Evolutionary conservation across 1,140 invertebrate genomes (phyloP).

Genomic region (Eriocheir sinensis): DNA sequence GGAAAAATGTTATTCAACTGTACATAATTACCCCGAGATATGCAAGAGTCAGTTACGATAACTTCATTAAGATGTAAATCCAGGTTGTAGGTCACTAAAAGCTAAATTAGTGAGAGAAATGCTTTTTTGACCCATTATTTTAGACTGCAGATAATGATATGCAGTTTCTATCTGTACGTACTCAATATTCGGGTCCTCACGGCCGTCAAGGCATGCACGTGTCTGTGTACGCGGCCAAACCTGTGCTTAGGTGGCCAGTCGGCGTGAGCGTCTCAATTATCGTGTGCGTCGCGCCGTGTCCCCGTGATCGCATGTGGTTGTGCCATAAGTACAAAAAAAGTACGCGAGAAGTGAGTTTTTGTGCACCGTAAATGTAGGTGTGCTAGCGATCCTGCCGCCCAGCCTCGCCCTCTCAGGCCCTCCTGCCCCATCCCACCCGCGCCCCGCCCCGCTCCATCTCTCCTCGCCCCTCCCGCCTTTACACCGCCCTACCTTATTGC

Average conservation of each 20-base stretch:
- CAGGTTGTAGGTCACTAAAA: no score
- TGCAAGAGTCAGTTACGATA: no score
- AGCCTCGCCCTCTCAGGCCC: background rate
- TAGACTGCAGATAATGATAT: no score
- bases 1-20: no score
- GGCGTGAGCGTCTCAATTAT: background rate
- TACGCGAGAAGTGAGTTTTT: background rate
- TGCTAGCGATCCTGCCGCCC: background rate
- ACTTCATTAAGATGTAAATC: no score
- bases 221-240: background rate
- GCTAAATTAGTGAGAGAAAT: no score
- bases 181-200: no score
- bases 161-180: no score
- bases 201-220: no score
- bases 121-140: no score
- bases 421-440: background rate
- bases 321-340: slow-evolving; percentile 1
- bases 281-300: background rate
- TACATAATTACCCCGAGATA: no score
- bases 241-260: background rate
- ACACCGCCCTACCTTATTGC: background rate
- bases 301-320: background rate
- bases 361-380: background rate
- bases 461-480: background rate
- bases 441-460: background rate